Evolutionary conservation across 2,888 invertebrate species (phyloP).

Genomic region (Tupiocoris notatus): DNA sequence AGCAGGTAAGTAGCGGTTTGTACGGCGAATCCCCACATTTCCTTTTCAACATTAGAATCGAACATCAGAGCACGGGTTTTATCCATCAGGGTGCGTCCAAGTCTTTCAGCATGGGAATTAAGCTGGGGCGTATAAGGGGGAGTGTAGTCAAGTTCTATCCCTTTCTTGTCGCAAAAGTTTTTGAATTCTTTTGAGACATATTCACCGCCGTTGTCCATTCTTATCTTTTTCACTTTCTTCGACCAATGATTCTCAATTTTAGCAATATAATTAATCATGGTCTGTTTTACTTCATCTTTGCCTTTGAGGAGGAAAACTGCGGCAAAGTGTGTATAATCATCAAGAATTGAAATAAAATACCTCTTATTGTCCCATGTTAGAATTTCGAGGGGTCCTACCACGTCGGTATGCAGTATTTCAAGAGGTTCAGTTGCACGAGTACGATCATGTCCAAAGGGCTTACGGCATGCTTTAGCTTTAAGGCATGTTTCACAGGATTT

Average conservation of each 20-base stretch:
- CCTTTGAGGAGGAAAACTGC: not conserved
- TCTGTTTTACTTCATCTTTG: slow-evolving; percentile 6
- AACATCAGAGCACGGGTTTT: slow-evolving; percentile 2
- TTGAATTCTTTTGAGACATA: slow-evolving; percentile 15
- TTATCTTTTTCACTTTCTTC: slow-evolving; percentile 2
- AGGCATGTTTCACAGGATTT: slow-evolving; percentile 11
- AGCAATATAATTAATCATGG: slow-evolving; percentile 1
- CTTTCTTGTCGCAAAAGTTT: slow-evolving; percentile 13
- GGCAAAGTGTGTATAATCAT: slow-evolving; percentile 15
- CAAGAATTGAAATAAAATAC: slow-evolving; percentile 1
- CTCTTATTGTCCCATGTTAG: slow-evolving; percentile 10
- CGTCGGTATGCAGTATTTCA: slow-evolving; percentile 22
- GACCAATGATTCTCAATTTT: slow-evolving; percentile 25
- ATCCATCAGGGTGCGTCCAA: slow-evolving; percentile 13
- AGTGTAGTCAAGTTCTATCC: slow-evolving; percentile 18
- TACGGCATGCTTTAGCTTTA: slow-evolving; percentile 11
- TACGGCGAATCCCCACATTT: not conserved
- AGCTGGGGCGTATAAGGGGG: slow-evolving; percentile 24
- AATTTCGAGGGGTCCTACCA: not conserved
- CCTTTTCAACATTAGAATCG: not conserved
- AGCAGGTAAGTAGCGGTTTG: not conserved
- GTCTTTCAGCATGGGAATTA: slow-evolving; percentile 14
- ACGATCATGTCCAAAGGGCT: slow-evolving; percentile 1
- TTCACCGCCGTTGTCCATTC: slow-evolving; percentile 4
- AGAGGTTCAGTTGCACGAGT: slow-evolving; percentile 1